A percentile compares a stretch with the other conserved stretches of the same genome.
Conservation (phyloP, 1,140 invertebrate species). For the Piezodorus guildinii region DNA sequence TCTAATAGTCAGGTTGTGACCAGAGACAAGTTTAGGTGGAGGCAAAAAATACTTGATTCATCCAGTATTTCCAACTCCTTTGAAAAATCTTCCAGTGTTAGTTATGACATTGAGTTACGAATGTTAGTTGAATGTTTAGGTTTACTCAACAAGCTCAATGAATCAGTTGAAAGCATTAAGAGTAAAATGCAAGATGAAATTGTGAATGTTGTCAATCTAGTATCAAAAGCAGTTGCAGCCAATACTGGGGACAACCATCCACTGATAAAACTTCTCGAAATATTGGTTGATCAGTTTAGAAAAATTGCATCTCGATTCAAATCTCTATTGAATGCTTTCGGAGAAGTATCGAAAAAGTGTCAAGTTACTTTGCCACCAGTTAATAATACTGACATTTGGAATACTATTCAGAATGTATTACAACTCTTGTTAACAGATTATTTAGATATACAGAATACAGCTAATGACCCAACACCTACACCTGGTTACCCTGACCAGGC, state of each 20-base stretch:
- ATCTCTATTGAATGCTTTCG: conserved; percentile 45
- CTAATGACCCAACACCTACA: conserved; percentile 43
- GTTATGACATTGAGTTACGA: neutral
- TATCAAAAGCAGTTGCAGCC: conserved; percentile 39
- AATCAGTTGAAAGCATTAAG: conserved; percentile 72
- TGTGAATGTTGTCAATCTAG: conserved; percentile 58
- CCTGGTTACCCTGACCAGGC: conserved; percentile 44
- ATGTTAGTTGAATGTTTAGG: conserved; percentile 67
- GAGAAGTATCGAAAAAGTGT: conserved; percentile 39
- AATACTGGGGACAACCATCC: conserved; percentile 29
- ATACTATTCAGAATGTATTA: conserved; percentile 74
- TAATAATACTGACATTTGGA: conserved; percentile 76
- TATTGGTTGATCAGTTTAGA: conserved; percentile 63
- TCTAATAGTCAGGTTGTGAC: neutral
- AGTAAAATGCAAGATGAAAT: conserved; percentile 69
- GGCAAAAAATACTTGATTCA: neutral
- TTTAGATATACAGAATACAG: conserved; percentile 63
- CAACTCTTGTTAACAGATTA: conserved; percentile 70
- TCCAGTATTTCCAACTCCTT: neutral
- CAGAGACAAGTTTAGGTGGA: neutral
- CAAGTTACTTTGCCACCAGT: conserved; percentile 48
- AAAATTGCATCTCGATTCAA: conserved; percentile 56
- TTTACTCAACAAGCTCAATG: conserved; percentile 70
- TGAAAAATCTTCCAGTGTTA: neutral
- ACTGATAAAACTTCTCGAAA: conserved; percentile 45